Evolutionary conservation across 1,140 invertebrate genomes (phyloP).

Genomic region (Brachionus paranguensis): DNA sequence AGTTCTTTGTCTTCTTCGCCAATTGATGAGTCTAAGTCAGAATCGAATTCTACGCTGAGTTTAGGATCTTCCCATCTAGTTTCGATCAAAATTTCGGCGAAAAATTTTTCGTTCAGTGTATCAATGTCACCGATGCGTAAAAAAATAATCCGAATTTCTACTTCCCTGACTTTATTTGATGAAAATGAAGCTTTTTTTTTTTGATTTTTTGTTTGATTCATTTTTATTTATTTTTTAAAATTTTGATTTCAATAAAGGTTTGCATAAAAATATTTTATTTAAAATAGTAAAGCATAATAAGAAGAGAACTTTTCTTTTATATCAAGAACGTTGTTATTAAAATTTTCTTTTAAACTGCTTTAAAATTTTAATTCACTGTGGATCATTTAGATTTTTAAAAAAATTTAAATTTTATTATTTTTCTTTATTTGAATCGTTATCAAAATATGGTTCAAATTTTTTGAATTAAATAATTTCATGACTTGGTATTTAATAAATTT

Average conservation of each 20-base stretch:
- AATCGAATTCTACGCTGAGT: background rate
- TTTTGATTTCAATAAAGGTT: background rate
- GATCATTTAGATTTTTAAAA: background rate
- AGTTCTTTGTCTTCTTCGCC: background rate
- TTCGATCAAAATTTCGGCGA: constrained; percentile 41
- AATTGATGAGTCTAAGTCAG: background rate
- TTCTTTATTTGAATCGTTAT: background rate
- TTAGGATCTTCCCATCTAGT: constrained; percentile 39
- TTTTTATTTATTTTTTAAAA: background rate
- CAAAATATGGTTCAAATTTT: background rate
- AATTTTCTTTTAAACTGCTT: background rate
- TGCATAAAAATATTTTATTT: background rate
- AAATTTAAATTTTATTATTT: background rate
- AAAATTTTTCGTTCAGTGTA: constrained; percentile 42
- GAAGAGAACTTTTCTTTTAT: background rate
- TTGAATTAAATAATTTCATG: background rate
- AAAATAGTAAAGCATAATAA: background rate
- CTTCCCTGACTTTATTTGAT: background rate
- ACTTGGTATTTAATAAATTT: background rate
- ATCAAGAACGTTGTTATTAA: background rate
- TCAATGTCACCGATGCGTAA: constrained; percentile 42
- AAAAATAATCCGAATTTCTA: constrained; percentile 34
- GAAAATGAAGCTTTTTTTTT: background rate
- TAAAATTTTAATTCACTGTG: background rate
- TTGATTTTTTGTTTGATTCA: background rate